Evolutionary conservation across 2,797 vertebrate species (phyloP).

Genomic region (Propithecus deckenii): DNA sequence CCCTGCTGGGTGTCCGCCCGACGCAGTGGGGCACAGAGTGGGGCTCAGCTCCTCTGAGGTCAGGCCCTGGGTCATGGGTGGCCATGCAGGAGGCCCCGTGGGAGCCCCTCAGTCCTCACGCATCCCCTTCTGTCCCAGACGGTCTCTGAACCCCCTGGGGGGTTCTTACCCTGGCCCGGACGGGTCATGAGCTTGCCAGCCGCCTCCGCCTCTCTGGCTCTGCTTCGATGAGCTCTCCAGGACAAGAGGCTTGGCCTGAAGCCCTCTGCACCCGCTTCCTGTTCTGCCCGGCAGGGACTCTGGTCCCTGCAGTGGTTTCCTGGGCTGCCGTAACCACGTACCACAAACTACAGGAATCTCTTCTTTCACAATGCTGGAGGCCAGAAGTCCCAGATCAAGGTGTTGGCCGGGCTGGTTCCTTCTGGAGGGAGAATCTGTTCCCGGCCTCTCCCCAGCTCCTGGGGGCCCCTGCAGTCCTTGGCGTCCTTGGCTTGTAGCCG

Average conservation of each 20-base stretch:
- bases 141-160: not conserved
- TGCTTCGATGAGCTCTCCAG: not conserved
- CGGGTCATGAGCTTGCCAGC: not conserved
- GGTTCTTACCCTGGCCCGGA: not conserved
- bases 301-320: not conserved
- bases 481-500: not conserved
- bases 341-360: fast-evolving
- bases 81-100: not conserved
- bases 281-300: not conserved
- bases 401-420: not conserved
- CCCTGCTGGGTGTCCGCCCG: not conserved
- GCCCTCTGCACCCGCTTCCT: not conserved
- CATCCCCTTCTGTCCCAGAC: not conserved
- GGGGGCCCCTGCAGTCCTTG: fast-evolving
- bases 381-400: not conserved
- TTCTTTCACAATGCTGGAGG: not conserved
- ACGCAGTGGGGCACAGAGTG: fast-evolving
- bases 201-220: not conserved
- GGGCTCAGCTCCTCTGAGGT: not conserved
- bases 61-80: not conserved
- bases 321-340: not conserved
- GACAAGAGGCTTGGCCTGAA: not conserved
- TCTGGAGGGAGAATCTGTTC: not conserved
- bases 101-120: not conserved
- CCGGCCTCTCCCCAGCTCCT: not conserved